Percentiles rank a stretch among this genome's conserved stretches.
phyloP scores from a whole-genome alignment of 2,888 invertebrate genomes.

The Laothoe populi region DNA sequence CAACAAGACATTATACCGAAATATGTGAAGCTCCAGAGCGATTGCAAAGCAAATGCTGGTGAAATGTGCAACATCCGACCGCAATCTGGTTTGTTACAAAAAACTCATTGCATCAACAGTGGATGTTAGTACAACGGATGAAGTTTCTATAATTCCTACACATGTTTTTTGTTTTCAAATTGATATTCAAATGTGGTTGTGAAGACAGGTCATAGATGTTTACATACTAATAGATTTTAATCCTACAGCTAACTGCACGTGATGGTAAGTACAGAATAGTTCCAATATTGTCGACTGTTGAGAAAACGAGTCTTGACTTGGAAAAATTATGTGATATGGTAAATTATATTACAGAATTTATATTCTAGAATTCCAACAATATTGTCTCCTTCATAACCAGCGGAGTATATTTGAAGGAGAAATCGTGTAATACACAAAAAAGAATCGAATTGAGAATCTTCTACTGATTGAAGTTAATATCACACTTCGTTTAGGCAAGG shows the following conservation, averaged over 20 bases:
- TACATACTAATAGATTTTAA: too few species aligned
- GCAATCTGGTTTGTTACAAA: constrained; percentile 39
- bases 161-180: not conserved
- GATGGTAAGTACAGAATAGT: too few species aligned
- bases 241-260: too few species aligned
- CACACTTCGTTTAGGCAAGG: not conserved
- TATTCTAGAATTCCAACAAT: too few species aligned
- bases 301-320: too few species aligned
- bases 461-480: not conserved
- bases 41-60: constrained; percentile 41
- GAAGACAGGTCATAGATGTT: not conserved
- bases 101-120: constrained; percentile 47
- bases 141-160: constrained; percentile 30
- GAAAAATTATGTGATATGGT: too few species aligned
- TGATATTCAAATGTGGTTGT: not conserved
- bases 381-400: too few species aligned
- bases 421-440: too few species aligned
- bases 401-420: too few species aligned
- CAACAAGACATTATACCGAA: not conserved
- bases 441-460: too few species aligned
- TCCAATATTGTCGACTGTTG: too few species aligned
- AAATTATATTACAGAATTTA: too few species aligned
- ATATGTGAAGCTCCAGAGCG: constrained; percentile 20
- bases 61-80: constrained; percentile 47
- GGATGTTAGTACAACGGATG: constrained; percentile 45